Evolutionary conservation across 2,888 invertebrate species (phyloP).

Genomic region (Hecatera dysodea): DNA sequence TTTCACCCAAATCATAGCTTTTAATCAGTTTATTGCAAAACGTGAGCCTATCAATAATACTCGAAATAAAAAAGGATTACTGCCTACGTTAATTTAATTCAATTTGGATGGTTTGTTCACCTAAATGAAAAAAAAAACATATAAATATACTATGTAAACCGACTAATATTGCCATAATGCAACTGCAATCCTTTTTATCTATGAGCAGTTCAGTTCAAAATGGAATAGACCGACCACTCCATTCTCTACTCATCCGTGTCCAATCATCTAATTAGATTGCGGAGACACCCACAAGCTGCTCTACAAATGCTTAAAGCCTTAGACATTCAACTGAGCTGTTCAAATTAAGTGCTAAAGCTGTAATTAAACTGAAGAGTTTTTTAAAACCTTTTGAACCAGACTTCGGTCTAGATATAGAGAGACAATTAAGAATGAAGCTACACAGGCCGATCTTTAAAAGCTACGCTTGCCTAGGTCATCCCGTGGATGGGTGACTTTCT

Average conservation of each 20-base stretch:
- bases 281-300: constrained; percentile 55
- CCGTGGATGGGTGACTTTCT: too few species aligned
- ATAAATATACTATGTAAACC: neutral
- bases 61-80: too few species aligned
- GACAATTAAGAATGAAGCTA: neutral
- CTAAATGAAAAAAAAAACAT: too few species aligned
- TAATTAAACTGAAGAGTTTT: constrained; percentile 8
- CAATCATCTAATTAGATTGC: constrained; percentile 63
- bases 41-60: too few species aligned
- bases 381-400: neutral
- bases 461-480: too few species aligned
- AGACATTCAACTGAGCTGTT: constrained; percentile 17
- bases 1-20: too few species aligned
- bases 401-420: neutral
- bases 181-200: neutral
- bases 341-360: constrained; percentile 26
- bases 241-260: constrained; percentile 18
- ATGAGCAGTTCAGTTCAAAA: neutral
- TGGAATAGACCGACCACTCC: neutral
- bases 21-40: too few species aligned
- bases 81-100: too few species aligned
- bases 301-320: constrained; percentile 38
- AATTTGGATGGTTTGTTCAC: too few species aligned
- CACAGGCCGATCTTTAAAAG: too few species aligned
- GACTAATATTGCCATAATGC: neutral